A percentile compares a stretch with the other conserved stretches of the same genome.
Evolutionary conservation across 1,140 invertebrate genomes (phyloP).

Genomic region (Liolophura sinensis): DNA sequence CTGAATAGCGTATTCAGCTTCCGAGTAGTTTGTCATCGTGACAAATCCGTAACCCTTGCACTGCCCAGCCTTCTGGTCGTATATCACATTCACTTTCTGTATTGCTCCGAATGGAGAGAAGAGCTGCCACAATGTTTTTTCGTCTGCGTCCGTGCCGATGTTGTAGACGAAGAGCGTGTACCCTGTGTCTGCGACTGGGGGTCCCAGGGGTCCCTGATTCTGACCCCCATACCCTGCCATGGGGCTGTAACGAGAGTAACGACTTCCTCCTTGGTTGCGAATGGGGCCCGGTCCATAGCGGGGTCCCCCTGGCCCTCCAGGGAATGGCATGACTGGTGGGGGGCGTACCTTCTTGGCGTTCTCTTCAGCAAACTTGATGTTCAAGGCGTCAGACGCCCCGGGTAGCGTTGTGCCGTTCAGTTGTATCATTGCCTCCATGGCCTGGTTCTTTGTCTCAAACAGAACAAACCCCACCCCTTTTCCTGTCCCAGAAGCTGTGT

Average conservation of each 20-base stretch:
- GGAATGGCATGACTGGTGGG: constrained; percentile 27
- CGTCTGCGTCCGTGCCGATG: constrained; percentile 57
- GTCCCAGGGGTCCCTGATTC: constrained; percentile 14
- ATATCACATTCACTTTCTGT: constrained; percentile 57
- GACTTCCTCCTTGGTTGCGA: constrained; percentile 14
- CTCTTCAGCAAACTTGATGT: constrained; percentile 89
- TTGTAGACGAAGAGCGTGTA: constrained; percentile 60
- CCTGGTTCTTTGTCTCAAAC: constrained; percentile 65
- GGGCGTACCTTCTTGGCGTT: constrained; percentile 73
- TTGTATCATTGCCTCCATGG: constrained; percentile 81
- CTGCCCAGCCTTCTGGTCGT: constrained; percentile 48
- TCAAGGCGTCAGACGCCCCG: constrained; percentile 79
- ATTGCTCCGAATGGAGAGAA: constrained; percentile 58
- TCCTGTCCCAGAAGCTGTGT: constrained; percentile 83
- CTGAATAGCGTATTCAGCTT: constrained; percentile 58
- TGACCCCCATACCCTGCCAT: constrained; percentile 27
- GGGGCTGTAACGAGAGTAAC: constrained; percentile 41
- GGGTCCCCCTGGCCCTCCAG: constrained; percentile 31
- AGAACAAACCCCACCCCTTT: constrained; percentile 90
- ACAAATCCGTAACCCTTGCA: constrained; percentile 62
- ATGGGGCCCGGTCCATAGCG: too few species aligned
- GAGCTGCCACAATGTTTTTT: constrained; percentile 54
- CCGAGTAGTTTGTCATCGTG: constrained; percentile 59
- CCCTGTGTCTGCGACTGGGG: constrained; percentile 20
- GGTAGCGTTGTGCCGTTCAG: constrained; percentile 85